A percentile compares a stretch with the other conserved stretches of the same genome.
Evolutionary conservation across 2,888 invertebrate species (phyloP).

Genomic region (Drosophila kuntzei): DNA sequence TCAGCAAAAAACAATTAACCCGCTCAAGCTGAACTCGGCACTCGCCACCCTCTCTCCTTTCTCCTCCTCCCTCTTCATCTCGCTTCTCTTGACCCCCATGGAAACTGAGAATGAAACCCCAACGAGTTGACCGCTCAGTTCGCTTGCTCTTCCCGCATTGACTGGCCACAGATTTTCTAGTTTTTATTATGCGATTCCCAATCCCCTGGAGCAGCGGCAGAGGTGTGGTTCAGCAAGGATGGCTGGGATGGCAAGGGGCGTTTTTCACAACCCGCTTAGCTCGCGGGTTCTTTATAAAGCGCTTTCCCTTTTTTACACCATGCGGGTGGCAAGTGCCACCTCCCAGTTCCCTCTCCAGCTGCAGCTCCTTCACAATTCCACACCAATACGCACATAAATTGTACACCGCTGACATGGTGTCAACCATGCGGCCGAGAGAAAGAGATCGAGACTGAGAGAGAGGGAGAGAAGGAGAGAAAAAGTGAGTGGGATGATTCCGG

Average conservation of each 20-base stretch:
- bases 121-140: conserved; percentile 46
- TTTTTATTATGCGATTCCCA: conserved; percentile 52
- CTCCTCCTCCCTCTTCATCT: not conserved
- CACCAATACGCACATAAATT: conserved; percentile 60
- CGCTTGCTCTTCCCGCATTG: conserved; percentile 58
- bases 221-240: not conserved
- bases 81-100: not conserved
- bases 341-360: not conserved
- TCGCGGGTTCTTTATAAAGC: conserved; percentile 47
- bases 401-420: conserved; percentile 63
- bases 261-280: conserved; percentile 34
- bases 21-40: conserved; percentile 47
- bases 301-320: conserved; percentile 36
- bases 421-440: conserved; percentile 41
- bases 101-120: conserved; percentile 9
- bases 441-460: conserved; percentile 11
- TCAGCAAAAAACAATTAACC: conserved; percentile 76
- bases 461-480: not conserved
- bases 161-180: conserved; percentile 71
- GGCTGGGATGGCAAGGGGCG: not conserved
- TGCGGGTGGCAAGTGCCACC: conserved; percentile 30
- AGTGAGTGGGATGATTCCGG: not conserved
- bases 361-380: conserved; percentile 1
- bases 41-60: not conserved
- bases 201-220: not conserved